Conservation (phyloP, 2,113 vertebrate genomes). For the Piaya cayana region DNA sequence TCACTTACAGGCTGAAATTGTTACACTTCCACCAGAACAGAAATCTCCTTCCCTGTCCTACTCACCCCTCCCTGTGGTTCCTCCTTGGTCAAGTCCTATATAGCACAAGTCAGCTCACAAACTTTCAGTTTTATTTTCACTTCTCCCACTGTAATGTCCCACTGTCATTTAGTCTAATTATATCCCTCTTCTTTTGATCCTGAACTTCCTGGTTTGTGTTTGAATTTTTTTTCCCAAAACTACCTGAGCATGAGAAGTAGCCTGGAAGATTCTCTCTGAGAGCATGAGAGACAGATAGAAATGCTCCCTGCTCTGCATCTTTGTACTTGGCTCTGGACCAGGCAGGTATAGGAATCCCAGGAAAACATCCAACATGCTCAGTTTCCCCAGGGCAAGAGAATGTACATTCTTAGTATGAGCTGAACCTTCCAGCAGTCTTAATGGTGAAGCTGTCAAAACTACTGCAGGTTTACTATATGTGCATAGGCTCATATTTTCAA, state of each 20-base stretch:
- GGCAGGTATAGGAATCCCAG: background rate
- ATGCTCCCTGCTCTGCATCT: background rate
- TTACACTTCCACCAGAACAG: background rate
- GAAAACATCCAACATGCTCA: background rate
- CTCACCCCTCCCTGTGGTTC: background rate
- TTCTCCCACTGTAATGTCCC: background rate
- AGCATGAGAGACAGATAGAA: background rate
- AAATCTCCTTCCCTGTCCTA: background rate
- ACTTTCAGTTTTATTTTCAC: slow-evolving; percentile 1
- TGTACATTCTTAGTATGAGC: background rate
- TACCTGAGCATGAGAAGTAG: background rate
- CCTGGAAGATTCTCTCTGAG: background rate
- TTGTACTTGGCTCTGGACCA: background rate
- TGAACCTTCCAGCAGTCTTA: background rate
- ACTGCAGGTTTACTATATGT: background rate
- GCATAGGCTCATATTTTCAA: background rate
- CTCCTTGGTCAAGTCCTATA: background rate
- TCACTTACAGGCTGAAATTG: background rate
- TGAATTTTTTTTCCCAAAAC: background rate
- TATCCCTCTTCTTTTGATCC: background rate
- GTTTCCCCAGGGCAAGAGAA: background rate
- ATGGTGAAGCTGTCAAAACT: background rate
- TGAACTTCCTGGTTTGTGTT: background rate
- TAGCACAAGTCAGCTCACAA: background rate
- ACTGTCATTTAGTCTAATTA: slow-evolving; percentile 8